A percentile compares a stretch with the other conserved stretches of the same genome.
These are phyloP conservation scores for Papilio glaucus DNA, from an alignment of 1,140 invertebrate species.

Conservation along the genomic window DNA sequence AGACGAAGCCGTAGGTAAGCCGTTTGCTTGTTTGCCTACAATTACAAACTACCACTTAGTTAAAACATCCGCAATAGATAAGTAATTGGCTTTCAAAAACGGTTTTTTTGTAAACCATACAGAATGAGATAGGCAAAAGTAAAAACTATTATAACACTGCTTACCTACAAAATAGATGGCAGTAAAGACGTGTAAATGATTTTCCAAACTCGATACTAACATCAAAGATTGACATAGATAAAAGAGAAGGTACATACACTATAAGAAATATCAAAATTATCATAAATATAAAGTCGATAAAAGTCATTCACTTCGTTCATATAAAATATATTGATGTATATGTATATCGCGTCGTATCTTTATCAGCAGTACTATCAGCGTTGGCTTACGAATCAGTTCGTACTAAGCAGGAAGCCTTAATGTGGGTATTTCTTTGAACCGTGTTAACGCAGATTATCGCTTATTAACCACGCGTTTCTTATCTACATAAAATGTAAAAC, in stretches of 20 bases:
- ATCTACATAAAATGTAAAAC: not conserved
- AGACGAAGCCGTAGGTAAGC: no score
- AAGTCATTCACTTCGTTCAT: not conserved
- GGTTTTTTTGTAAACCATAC: not conserved
- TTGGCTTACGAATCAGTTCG: not conserved
- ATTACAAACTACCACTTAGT: not conserved
- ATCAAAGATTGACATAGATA: not conserved
- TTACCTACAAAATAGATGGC: not conserved
- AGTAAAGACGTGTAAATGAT: not conserved
- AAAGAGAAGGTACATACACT: not conserved
- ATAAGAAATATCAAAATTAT: not conserved
- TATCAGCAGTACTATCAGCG: not conserved
- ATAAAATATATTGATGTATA: not conserved
- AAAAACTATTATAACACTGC: not conserved
- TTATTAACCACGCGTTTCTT: not conserved
- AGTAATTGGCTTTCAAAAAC: not conserved
- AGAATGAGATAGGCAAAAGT: not conserved
- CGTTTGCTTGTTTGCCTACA: not conserved
- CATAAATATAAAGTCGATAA: not conserved
- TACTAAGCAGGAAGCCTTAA: slow-evolving; percentile 7
- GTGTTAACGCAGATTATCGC: not conserved
- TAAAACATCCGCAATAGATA: not conserved
- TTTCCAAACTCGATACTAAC: not conserved
- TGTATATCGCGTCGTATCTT: not conserved
- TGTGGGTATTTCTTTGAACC: slow-evolving; percentile 8